phyloP scores from a whole-genome alignment of 1,140 invertebrate genomes.

The Pollicipes pollicipes region DNA sequence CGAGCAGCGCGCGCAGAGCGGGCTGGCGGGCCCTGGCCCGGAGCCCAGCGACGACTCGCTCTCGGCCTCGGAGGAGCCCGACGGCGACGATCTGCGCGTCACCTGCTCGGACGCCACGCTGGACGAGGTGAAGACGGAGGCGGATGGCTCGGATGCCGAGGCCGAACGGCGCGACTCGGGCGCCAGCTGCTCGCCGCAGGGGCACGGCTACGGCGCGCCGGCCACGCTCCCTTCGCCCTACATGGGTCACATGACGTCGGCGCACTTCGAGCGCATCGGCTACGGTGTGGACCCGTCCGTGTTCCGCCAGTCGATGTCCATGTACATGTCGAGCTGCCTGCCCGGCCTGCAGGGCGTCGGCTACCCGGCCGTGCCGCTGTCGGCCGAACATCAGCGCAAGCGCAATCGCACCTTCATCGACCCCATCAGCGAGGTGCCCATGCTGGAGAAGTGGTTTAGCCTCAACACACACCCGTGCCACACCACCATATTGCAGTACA shows the following conservation, averaged over 20 bases:
- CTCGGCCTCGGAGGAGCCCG: constrained; percentile 6
- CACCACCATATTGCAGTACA: constrained; percentile 89
- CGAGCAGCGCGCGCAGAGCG: constrained; percentile 21
- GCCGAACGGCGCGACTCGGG: not conserved
- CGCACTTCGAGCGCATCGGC: constrained; percentile 11
- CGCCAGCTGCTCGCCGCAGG: constrained; percentile 21
- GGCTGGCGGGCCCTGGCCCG: constrained; percentile 6
- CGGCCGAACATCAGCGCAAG: constrained; percentile 58
- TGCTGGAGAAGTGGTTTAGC: constrained; percentile 91
- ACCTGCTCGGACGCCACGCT: not conserved
- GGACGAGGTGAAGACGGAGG: not conserved
- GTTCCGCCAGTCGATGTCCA: constrained; percentile 7
- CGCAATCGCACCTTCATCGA: constrained; percentile 97
- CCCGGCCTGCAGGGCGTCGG: constrained; percentile 8
- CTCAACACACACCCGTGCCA: constrained; percentile 93
- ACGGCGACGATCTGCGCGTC: constrained; percentile 17
- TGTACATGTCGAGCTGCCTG: constrained; percentile 4
- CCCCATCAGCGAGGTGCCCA: constrained; percentile 89
- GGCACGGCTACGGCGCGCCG: constrained; percentile 33
- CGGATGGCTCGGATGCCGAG: not conserved
- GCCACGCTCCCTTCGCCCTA: constrained; percentile 4
- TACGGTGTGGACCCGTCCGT: constrained; percentile 2
- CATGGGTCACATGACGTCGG: constrained; percentile 12
- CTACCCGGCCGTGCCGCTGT: constrained; percentile 18
- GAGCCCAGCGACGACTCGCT: constrained; percentile 9